Evolutionary conservation across 2,113 vertebrate species (phyloP).

Genomic region (Hipposideros armiger): DNA sequence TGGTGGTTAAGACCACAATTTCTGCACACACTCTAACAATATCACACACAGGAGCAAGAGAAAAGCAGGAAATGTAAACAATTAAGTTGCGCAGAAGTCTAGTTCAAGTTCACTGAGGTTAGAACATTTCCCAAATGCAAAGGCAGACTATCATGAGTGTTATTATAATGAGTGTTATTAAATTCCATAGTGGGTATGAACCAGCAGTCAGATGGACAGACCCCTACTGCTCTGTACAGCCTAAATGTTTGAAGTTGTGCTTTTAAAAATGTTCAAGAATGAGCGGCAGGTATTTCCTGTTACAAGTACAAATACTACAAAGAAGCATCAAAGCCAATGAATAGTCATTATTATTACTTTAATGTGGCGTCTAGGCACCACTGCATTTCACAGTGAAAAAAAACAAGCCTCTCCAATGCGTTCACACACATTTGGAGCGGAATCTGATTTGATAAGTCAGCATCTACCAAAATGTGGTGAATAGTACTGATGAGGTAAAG

Average conservation of each 20-base stretch:
- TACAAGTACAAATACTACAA: neutral
- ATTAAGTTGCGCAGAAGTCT: neutral
- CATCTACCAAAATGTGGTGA: neutral
- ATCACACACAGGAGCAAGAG: neutral
- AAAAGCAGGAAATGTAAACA: neutral
- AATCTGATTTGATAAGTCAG: neutral
- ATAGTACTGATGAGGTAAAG: neutral
- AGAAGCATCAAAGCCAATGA: conserved; percentile 7
- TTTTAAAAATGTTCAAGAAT: neutral
- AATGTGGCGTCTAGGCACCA: conserved; percentile 42
- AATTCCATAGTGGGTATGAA: neutral
- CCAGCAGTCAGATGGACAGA: neutral
- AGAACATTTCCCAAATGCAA: conserved; percentile 35
- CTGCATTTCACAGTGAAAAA: conserved; percentile 51
- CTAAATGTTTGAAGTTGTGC: neutral
- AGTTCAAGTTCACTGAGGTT: conserved; percentile 27
- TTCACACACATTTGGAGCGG: neutral
- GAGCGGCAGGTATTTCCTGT: neutral
- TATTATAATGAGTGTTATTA: neutral
- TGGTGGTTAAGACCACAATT: neutral
- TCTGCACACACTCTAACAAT: neutral
- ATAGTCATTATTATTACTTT: conserved; percentile 13
- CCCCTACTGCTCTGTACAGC: neutral
- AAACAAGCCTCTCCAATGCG: neutral
- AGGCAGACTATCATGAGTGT: neutral